Base-by-base conservation (phyloP, 2,113 vertebrate species). In the Cyrtonyx montezumae region DNA sequence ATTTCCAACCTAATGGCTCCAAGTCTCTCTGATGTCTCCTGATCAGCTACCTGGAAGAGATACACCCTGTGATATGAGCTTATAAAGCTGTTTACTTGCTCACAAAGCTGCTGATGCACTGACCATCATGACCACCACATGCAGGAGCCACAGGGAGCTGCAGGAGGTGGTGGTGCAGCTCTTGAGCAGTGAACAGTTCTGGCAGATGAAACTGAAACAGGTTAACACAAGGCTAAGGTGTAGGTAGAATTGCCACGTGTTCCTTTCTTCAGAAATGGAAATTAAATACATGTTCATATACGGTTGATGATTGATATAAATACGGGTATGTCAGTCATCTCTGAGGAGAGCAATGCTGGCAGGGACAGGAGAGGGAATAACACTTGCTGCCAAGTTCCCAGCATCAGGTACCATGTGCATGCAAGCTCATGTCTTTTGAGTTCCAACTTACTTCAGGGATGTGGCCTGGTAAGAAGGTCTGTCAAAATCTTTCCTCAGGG, bases 101-200 rank as follows among this genome's bases (percentile, higher is more conserved):
- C 45, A 55, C 28, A 70, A 73, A 66, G 19, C 30, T 42, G 22
- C 30, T 34, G 9, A 9, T 12, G 9, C 28, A 49, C 36, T 55
- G 32, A 4, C 8, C 45, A 25, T 62, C 51, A 21, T 12, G 2
- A 11, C 25, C 42, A 62, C 16, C 11, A 16, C 0, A 2, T 40
- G 15, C 4, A 3, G 36, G 73, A 88, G 30, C 42, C 28, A 26
- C 40, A 21, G 40, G 19, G 19, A 43, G 42, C 74, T 67, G 49
- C 25, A 53, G 42, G 20, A 74, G 26, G 17, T 8, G 22, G 12
- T 34, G 28, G 23, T 71, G 58, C 36, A 78, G 30, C 21, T 37
- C 36, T 16, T 4, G 5, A 63, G 25, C 22, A 84, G 4, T 6
- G 11, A 25, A 32, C 0, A 0, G 37, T 34, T 46, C 37, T 67